phyloP scores from a whole-genome alignment of 2,113 vertebrate species.

The Steatornis caripensis region DNA sequence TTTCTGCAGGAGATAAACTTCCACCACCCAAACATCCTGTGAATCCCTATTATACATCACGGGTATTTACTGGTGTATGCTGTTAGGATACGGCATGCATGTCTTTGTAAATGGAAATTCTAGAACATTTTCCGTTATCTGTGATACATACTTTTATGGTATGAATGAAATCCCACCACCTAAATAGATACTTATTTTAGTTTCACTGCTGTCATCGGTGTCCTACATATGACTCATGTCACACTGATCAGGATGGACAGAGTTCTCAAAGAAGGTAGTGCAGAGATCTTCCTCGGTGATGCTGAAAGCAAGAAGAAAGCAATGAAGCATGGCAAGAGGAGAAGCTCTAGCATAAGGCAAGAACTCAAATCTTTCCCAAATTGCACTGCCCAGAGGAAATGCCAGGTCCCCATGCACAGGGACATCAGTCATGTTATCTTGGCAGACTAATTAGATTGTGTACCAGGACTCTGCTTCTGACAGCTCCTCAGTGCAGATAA shows the following conservation, averaged over 20 bases:
- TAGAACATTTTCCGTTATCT: neutral
- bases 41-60: neutral
- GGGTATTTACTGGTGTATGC: neutral
- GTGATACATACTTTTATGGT: rapidly evolving
- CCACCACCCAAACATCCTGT: neutral
- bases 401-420: neutral
- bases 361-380: neutral
- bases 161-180: neutral
- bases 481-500: constrained; percentile 29
- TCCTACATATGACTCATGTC: neutral
- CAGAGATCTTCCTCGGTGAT: neutral
- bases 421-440: constrained; percentile 31
- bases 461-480: constrained; percentile 12
- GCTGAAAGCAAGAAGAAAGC: neutral
- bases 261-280: neutral
- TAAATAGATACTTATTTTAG: neutral
- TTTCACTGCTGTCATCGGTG: neutral
- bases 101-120: neutral
- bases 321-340: neutral
- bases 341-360: neutral
- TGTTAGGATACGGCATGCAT: neutral
- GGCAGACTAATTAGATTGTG: neutral
- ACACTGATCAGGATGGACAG: neutral
- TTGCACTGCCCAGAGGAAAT: neutral
- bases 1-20: neutral